Conservation (phyloP, 2,888 invertebrate species). For the Cataglyphis cursor region DNA sequence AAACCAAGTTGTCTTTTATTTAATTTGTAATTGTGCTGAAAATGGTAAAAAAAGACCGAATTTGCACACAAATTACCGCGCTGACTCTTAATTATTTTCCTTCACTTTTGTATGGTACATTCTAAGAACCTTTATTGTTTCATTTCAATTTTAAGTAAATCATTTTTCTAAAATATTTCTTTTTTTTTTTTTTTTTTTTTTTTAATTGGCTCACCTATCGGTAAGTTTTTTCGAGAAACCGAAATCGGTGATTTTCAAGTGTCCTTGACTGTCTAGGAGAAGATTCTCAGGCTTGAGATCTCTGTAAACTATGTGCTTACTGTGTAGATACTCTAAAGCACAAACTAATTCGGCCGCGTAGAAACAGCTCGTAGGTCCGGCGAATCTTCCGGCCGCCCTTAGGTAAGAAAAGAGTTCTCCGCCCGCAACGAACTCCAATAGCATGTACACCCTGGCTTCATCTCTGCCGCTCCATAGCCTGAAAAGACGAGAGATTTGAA, state of each 20-base stretch:
- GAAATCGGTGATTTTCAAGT: constrained; percentile 98
- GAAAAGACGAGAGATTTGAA: constrained; percentile 10
- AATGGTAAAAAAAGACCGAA: too few species aligned
- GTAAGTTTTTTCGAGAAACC: constrained; percentile 98
- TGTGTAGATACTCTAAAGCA: constrained; percentile 97
- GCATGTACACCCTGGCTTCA: constrained; percentile 97
- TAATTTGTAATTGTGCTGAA: too few species aligned
- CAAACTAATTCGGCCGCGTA: constrained; percentile 98
- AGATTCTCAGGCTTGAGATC: constrained; percentile 98
- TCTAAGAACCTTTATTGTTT: too few species aligned
- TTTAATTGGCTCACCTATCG: constrained; percentile 89
- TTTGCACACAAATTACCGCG: too few species aligned
- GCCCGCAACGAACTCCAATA: constrained; percentile 98
- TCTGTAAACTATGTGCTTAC: constrained; percentile 94
- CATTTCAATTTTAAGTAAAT: background rate
- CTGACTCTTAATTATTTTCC: too few species aligned
- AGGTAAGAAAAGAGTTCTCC: constrained; percentile 99
- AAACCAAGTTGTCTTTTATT: too few species aligned
- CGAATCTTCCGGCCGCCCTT: constrained; percentile 96
- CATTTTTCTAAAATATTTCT: background rate
- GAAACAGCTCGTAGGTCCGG: constrained; percentile 95
- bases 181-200: background rate
- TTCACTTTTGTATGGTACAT: too few species aligned
- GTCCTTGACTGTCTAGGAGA: constrained; percentile 96
- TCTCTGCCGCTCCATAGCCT: constrained; percentile 98